Evolutionary conservation across 2,113 vertebrate genomes (phyloP).

Genomic region (Struthidea cinerea): DNA sequence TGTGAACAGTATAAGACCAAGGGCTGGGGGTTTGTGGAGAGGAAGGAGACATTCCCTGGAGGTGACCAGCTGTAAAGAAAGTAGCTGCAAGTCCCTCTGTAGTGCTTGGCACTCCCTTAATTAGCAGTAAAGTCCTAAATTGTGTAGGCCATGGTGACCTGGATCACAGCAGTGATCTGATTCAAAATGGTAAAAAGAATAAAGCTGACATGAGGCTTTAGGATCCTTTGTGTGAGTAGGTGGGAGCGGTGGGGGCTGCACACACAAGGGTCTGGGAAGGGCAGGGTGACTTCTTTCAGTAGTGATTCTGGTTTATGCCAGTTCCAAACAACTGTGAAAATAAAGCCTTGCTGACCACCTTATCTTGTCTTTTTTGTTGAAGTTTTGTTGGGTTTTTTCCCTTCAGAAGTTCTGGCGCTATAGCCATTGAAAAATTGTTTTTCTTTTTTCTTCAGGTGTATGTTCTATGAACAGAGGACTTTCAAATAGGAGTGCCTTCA

Average conservation of each 20-base stretch:
- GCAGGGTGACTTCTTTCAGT: neutral
- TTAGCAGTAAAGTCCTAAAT: neutral
- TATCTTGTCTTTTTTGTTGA: neutral
- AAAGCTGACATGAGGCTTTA: neutral
- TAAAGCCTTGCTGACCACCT: neutral
- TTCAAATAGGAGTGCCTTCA: neutral
- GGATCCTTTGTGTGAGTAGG: neutral
- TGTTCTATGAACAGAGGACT: neutral
- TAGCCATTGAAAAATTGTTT: neutral
- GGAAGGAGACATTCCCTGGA: neutral
- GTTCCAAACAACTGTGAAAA: neutral
- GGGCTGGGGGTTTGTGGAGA: neutral
- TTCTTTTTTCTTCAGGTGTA: neutral
- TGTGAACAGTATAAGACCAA: neutral
- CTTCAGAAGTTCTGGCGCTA: neutral
- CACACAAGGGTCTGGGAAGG: neutral
- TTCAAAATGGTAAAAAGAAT: neutral
- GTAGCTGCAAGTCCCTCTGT: neutral
- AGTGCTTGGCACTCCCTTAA: neutral
- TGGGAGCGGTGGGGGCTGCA: neutral
- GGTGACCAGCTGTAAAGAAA: neutral
- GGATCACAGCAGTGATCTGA: neutral
- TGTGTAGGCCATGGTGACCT: accelerated
- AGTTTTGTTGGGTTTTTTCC: accelerated
- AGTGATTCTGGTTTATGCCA: neutral